phyloP scores from a whole-genome alignment of 2,797 vertebrate species.

The Muscicapa comitata region DNA sequence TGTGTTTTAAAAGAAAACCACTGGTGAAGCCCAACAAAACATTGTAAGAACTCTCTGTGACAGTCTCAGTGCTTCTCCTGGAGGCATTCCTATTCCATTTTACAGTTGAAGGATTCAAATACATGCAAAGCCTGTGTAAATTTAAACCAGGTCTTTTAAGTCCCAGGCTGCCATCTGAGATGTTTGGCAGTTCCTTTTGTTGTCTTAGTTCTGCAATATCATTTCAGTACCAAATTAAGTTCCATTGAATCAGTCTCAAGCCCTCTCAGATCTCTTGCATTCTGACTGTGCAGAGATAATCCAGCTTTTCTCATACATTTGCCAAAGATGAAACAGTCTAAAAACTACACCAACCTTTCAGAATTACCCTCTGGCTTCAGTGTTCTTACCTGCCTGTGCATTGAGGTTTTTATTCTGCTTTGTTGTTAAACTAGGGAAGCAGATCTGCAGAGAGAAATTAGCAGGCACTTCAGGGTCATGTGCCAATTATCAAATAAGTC shows the following conservation, averaged over 20 bases:
- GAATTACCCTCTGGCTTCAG: not conserved
- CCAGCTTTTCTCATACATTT: not conserved
- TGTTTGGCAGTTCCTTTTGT: not conserved
- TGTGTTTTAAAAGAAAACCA: not conserved
- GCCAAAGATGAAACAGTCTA: not conserved
- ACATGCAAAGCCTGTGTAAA: not conserved
- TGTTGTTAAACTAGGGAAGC: not conserved
- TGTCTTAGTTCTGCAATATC: not conserved
- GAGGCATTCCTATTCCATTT: not conserved
- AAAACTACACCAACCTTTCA: not conserved
- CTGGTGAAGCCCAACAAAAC: not conserved
- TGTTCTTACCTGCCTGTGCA: not conserved
- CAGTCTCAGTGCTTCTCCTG: not conserved
- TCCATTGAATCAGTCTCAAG: not conserved
- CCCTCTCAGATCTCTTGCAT: not conserved
- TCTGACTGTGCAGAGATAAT: not conserved
- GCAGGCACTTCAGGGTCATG: fast-evolving
- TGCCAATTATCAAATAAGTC: not conserved
- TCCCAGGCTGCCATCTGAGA: not conserved
- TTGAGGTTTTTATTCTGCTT: not conserved
- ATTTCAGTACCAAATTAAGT: not conserved
- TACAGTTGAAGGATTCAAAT: not conserved
- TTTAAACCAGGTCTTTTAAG: not conserved
- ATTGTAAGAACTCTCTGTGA: not conserved
- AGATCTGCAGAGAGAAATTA: not conserved